Evolutionary conservation across 2,888 invertebrate genomes (phyloP).

Genomic region (Macaria notata): DNA sequence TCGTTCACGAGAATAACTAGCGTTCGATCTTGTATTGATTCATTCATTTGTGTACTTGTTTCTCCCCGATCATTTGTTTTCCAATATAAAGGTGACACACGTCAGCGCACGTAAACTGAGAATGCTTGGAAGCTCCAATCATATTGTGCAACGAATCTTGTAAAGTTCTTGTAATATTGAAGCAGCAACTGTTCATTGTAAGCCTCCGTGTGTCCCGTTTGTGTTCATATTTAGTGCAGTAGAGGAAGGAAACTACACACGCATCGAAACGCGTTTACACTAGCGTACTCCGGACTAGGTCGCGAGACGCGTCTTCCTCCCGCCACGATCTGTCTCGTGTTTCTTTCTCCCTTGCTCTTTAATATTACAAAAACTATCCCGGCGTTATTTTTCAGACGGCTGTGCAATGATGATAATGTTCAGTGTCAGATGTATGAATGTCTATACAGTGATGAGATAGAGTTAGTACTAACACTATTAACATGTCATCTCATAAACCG

Average conservation of each 20-base stretch:
- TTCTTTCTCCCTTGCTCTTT: slow-evolving; percentile 63
- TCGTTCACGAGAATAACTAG: slow-evolving; percentile 64
- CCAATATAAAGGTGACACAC: slow-evolving; percentile 81
- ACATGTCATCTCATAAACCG: slow-evolving; percentile 70
- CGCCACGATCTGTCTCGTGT: slow-evolving; percentile 9
- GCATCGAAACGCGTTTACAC: slow-evolving; percentile 46
- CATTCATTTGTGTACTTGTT: slow-evolving; percentile 44
- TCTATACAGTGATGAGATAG: slow-evolving; percentile 74
- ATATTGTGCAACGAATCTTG: slow-evolving; percentile 83
- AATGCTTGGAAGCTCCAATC: slow-evolving; percentile 81
- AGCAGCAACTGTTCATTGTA: slow-evolving; percentile 77
- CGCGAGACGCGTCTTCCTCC: slow-evolving; percentile 4
- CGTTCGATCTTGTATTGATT: slow-evolving; percentile 55
- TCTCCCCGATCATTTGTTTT: slow-evolving; percentile 39
- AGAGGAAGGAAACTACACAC: slow-evolving; percentile 78
- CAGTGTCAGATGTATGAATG: slow-evolving; percentile 79
- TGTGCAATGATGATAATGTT: slow-evolving; percentile 76
- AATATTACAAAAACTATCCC: slow-evolving; percentile 79
- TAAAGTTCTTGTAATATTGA: slow-evolving; percentile 82
- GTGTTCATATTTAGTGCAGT: slow-evolving; percentile 63
- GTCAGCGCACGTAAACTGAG: slow-evolving; percentile 70
- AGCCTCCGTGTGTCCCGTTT: slow-evolving; percentile 77
- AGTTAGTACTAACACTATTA: slow-evolving; percentile 77
- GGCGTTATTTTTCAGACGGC: slow-evolving; percentile 77
- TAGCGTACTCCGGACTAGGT: neutral